Evolutionary conservation across 1,140 invertebrate genomes (phyloP).

Genomic region (Ceratosolen fusciceps): DNA sequence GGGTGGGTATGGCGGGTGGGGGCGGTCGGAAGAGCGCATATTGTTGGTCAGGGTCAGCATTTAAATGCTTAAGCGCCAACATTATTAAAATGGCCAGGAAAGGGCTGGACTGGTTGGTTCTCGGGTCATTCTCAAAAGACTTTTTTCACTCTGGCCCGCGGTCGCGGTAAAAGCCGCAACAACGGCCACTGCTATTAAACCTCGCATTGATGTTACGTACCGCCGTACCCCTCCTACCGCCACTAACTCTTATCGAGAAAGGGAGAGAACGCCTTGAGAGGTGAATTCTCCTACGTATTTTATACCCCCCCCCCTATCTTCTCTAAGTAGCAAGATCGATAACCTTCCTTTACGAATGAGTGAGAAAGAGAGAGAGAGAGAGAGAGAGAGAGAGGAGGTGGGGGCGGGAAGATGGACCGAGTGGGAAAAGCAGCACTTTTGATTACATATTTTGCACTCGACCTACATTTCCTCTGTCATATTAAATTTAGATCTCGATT

Average conservation of each 20-base stretch:
- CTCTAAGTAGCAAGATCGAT: conserved; percentile 29
- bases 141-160: background rate
- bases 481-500: conserved; percentile 43
- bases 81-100: conserved; percentile 28
- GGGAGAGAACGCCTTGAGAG: no score
- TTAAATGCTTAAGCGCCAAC: background rate
- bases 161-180: background rate
- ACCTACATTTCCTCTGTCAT: conserved; percentile 40
- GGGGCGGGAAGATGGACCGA: background rate
- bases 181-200: background rate
- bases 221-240: no score
- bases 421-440: background rate
- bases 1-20: no score
- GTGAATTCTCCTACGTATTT: no score
- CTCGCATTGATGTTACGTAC: no score
- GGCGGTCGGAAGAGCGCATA: no score
- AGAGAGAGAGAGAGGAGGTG: background rate
- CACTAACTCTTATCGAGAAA: no score
- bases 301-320: background rate
- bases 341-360: background rate
- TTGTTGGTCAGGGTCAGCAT: background rate
- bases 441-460: background rate
- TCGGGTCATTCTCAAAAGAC: background rate
- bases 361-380: background rate
- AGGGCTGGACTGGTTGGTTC: no score